Conservation (phyloP, 2,888 invertebrate genomes). For the Lagria hirta region DNA sequence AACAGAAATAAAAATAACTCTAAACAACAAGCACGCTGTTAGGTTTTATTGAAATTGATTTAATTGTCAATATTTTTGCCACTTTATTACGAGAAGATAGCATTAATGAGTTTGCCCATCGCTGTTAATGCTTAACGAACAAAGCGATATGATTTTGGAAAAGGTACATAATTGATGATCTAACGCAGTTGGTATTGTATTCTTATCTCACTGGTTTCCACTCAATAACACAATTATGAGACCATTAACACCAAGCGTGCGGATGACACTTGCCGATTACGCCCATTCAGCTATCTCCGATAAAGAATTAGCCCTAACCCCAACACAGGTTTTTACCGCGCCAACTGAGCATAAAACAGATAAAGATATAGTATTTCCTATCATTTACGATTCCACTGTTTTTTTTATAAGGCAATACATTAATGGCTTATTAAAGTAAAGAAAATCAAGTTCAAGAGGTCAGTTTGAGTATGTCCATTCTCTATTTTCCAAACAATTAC, state of each 20-base stretch:
- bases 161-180: slow-evolving; percentile 33
- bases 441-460: no score
- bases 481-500: no score
- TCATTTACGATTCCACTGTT: no score
- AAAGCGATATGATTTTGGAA: slow-evolving; percentile 37
- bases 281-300: slow-evolving; percentile 29
- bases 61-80: slow-evolving; percentile 20
- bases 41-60: no score
- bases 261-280: slow-evolving; percentile 40
- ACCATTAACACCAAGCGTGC: slow-evolving; percentile 43
- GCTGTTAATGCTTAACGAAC: slow-evolving; percentile 34
- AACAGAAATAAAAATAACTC: no score
- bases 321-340: slow-evolving; percentile 8
- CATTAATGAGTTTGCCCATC: slow-evolving; percentile 11
- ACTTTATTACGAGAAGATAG: slow-evolving; percentile 20
- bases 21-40: no score
- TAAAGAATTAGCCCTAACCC: slow-evolving; percentile 28
- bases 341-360: slow-evolving; percentile 9
- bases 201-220: slow-evolving; percentile 52
- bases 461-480: no score
- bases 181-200: slow-evolving; percentile 30
- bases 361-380: slow-evolving; percentile 14
- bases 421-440: no score
- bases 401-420: no score
- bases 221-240: slow-evolving; percentile 53